phyloP scores from a whole-genome alignment of 2,113 vertebrate genomes.

The Macquaria ambigua region DNA sequence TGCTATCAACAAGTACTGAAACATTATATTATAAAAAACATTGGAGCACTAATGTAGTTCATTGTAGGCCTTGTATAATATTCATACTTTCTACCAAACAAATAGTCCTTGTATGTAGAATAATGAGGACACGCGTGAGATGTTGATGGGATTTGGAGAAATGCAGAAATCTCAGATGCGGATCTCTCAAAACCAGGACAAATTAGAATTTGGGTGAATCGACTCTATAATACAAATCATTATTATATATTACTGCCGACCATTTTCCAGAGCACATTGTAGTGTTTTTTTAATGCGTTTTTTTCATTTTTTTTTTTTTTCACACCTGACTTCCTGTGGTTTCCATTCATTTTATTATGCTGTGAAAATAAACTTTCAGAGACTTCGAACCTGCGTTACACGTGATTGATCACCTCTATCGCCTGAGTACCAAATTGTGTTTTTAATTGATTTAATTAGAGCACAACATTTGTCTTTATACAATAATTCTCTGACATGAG shows the following conservation, averaged over 20 bases:
- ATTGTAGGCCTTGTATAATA: background rate
- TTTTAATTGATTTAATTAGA: constrained; percentile 51
- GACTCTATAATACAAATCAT: background rate
- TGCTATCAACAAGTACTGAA: background rate
- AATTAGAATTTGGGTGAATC: background rate
- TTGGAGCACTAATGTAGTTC: background rate
- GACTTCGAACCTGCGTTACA: background rate
- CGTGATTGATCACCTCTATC: background rate
- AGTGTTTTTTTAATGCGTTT: background rate
- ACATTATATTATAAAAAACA: background rate
- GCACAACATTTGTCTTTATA: constrained; percentile 47
- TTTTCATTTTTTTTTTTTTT: background rate
- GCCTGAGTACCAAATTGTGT: constrained; percentile 1
- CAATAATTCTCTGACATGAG: constrained; percentile 23
- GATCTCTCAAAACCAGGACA: background rate
- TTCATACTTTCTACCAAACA: background rate
- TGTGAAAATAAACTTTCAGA: background rate
- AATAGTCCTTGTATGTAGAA: background rate
- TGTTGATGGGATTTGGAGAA: background rate
- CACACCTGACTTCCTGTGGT: background rate
- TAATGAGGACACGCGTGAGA: no score
- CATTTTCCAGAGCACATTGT: background rate
- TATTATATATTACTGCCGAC: background rate
- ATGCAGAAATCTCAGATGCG: background rate
- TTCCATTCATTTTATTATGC: background rate